phyloP scores from a whole-genome alignment of 1,140 invertebrate genomes.

The Globodera rostochiensis region DNA sequence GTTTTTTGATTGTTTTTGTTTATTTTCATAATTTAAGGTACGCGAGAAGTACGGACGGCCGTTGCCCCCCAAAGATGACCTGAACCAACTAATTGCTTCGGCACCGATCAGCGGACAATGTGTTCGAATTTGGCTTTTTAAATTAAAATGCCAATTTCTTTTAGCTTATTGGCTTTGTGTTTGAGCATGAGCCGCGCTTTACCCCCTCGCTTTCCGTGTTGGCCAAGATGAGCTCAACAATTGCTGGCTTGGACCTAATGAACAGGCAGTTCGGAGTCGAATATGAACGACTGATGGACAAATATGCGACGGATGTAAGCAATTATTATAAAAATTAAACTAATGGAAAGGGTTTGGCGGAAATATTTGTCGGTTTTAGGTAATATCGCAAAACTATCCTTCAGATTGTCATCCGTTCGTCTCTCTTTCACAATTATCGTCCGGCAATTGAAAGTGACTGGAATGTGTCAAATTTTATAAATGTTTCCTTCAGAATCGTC shows the following conservation, averaged over 20 bases:
- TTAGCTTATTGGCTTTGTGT: constrained; percentile 36
- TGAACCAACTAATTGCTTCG: constrained; percentile 41
- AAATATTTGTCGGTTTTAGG: background rate
- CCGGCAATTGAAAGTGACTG: constrained; percentile 1
- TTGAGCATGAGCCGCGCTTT: constrained; percentile 42
- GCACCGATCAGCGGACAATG: constrained; percentile 24
- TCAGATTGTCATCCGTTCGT: constrained; percentile 31
- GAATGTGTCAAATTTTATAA: background rate
- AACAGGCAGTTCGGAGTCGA: constrained; percentile 8
- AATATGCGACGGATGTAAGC: constrained; percentile 39
- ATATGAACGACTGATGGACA: constrained; percentile 24
- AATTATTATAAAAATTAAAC: too few relatives aligned
- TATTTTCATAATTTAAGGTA: background rate
- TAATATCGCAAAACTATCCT: constrained; percentile 1
- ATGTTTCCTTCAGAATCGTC: background rate
- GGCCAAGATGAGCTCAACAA: background rate
- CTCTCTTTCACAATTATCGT: constrained; percentile 39
- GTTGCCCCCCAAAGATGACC: constrained; percentile 42
- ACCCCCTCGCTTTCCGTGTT: constrained; percentile 22
- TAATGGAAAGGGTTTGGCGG: too few relatives aligned
- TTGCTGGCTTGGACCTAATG: constrained; percentile 16
- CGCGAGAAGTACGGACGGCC: constrained; percentile 5
- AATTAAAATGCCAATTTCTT: constrained; percentile 28
- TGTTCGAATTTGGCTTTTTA: constrained; percentile 28
- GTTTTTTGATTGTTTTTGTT: background rate